phyloP scores from a whole-genome alignment of 23 tunicate genomes.

The Trididemnum miniatum region DNA sequence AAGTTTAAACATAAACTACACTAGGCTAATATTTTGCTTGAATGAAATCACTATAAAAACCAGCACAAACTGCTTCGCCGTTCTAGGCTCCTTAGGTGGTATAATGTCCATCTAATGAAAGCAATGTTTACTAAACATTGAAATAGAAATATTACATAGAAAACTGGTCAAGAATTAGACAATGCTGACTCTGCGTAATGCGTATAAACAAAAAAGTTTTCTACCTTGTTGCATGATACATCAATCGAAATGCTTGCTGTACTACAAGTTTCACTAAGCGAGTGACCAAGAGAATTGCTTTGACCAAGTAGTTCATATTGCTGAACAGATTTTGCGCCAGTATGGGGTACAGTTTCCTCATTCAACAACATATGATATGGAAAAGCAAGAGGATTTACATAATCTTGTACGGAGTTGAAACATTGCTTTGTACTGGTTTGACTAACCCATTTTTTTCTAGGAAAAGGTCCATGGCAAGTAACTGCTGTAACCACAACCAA shows the following conservation, averaged over 20 bases:
- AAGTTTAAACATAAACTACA: too few relatives aligned
- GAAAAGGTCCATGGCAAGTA: constrained; percentile 3
- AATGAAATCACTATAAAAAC: too few relatives aligned
- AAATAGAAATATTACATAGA: too few relatives aligned
- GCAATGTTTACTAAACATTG: too few relatives aligned
- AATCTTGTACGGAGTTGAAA: not conserved
- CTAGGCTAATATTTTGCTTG: too few relatives aligned
- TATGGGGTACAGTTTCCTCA: not conserved
- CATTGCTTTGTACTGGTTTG: not conserved
- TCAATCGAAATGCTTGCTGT: constrained; percentile 13
- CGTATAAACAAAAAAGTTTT: too few relatives aligned
- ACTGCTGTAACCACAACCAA: not conserved
- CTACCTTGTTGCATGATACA: constrained; percentile 23
- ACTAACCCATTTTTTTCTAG: constrained; percentile 2
- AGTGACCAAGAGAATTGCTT: not conserved
- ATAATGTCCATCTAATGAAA: too few relatives aligned
- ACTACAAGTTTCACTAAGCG: not conserved
- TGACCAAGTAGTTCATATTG: constrained; percentile 11
- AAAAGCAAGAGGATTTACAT: not conserved
- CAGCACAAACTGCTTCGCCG: too few relatives aligned
- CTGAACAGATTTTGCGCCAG: not conserved
- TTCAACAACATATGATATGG: not conserved
- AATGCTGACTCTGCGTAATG: too few relatives aligned
- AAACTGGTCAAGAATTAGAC: too few relatives aligned
- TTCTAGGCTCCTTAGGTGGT: too few relatives aligned